phyloP scores from a whole-genome alignment of 2,113 vertebrate genomes.

The Centropus bengalensis region DNA sequence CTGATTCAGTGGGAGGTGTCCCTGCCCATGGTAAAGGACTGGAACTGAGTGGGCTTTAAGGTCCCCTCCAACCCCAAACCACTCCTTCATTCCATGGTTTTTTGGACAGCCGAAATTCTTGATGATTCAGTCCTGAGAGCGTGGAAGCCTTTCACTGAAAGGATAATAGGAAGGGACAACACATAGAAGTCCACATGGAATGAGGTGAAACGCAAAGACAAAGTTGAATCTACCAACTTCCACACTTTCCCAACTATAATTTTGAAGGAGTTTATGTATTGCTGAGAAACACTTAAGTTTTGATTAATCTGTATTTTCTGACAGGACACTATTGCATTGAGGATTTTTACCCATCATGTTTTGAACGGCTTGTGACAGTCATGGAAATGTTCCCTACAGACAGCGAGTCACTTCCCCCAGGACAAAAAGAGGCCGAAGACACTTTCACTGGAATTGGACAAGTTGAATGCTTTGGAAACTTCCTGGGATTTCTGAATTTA shows the following conservation, averaged over 20 bases:
- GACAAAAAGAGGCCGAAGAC: neutral
- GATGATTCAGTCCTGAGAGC: neutral
- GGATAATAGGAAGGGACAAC: neutral
- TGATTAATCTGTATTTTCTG: neutral
- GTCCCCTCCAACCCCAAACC: too few species aligned
- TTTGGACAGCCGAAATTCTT: neutral
- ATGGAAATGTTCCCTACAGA: neutral
- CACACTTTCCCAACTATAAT: neutral
- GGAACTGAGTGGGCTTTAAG: too few species aligned
- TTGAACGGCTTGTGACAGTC: neutral
- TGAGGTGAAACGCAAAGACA: neutral
- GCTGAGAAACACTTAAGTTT: neutral
- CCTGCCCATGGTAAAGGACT: too few species aligned
- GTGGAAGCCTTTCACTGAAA: neutral
- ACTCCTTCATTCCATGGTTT: too few species aligned
- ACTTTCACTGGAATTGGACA: neutral
- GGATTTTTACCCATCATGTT: neutral
- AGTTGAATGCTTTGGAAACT: neutral
- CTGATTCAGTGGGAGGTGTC: too few species aligned
- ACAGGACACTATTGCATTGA: neutral
- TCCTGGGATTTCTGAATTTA: constrained; percentile 20
- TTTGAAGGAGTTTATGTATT: neutral
- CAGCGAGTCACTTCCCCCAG: neutral
- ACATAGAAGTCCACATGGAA: neutral
- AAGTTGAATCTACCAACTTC: neutral